A percentile compares a stretch with the other conserved stretches of the same genome.
phyloP scores from a whole-genome alignment of 1,140 invertebrate species.

The Bombyx mori region DNA sequence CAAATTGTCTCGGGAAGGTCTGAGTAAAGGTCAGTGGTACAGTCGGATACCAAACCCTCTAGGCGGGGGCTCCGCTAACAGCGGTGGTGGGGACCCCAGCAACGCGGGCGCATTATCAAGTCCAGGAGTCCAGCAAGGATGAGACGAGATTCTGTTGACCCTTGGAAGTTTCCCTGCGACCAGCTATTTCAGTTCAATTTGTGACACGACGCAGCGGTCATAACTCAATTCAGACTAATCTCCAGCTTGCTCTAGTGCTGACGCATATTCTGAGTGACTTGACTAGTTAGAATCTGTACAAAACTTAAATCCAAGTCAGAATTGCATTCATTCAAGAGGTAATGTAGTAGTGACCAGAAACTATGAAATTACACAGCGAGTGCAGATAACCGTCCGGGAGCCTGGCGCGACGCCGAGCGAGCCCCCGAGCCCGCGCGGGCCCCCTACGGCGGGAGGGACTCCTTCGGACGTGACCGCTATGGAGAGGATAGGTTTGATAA shows the following conservation, averaged over 20 bases:
- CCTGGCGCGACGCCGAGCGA: constrained; percentile 68
- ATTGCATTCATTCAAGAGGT: constrained; percentile 1
- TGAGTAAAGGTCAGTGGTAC: constrained; percentile 56
- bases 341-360: not conserved
- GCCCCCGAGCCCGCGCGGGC: constrained; percentile 47
- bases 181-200: constrained; percentile 64
- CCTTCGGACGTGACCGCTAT: constrained; percentile 54
- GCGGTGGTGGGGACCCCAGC: constrained; percentile 55
- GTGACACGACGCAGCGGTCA: constrained; percentile 47
- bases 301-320: not conserved
- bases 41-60: constrained; percentile 34
- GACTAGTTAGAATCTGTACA: not conserved
- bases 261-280: constrained; percentile 37
- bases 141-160: constrained; percentile 29
- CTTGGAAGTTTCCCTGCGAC: constrained; percentile 50
- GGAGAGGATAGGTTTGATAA: constrained; percentile 27
- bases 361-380: constrained; percentile 34
- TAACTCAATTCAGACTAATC: constrained; percentile 73
- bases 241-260: constrained; percentile 39
- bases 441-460: constrained; percentile 62
- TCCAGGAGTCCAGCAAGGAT: constrained; percentile 41
- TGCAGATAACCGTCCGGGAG: constrained; percentile 71
- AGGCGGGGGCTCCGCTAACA: constrained; percentile 48
- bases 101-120: constrained; percentile 27
- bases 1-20: constrained; percentile 65